phyloP scores from a whole-genome alignment of 2,797 vertebrate species.

The Tinamus major region DNA sequence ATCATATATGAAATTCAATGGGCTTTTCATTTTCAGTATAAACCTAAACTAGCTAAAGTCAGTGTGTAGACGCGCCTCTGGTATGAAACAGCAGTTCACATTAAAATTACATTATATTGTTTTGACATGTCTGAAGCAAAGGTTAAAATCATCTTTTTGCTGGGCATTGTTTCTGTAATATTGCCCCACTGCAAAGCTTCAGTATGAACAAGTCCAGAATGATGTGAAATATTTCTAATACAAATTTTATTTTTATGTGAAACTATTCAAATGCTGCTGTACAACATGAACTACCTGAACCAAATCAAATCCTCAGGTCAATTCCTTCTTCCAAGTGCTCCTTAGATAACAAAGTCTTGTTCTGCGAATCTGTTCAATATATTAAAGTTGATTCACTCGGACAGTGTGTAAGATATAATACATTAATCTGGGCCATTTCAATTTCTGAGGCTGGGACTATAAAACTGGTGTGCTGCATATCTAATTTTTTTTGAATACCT shows the following conservation, averaged over 20 bases:
- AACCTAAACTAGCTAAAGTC: conserved; percentile 73
- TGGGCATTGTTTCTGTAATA: conserved; percentile 78
- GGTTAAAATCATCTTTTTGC: conserved; percentile 80
- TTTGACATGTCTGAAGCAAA: conserved; percentile 78
- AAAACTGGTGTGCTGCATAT: conserved; percentile 94
- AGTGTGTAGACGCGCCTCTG: conserved; percentile 26
- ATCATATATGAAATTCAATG: conserved; percentile 69
- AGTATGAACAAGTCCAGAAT: conserved; percentile 67
- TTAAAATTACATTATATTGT: conserved; percentile 80
- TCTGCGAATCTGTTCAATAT: conserved; percentile 91
- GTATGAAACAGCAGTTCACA: conserved; percentile 66
- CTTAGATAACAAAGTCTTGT: conserved; percentile 92
- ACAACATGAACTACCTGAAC: conserved; percentile 89
- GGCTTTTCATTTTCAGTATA: conserved; percentile 75
- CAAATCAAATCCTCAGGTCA: conserved; percentile 93
- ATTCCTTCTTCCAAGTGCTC: conserved; percentile 88
- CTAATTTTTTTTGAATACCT: conserved; percentile 93
- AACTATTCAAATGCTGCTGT: conserved; percentile 86
- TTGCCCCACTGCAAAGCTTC: conserved; percentile 70
- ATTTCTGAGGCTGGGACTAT: conserved; percentile 90
- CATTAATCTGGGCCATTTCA: conserved; percentile 93
- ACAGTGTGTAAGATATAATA: conserved; percentile 91
- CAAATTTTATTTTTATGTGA: conserved; percentile 90
- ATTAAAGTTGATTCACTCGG: conserved; percentile 91
- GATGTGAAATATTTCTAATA: conserved; percentile 87